Evolutionary conservation across 1,140 invertebrate species (phyloP), one percentile per base, ranked within the genome.

Genomic region (Diplogasteroides magnus): DNA sequence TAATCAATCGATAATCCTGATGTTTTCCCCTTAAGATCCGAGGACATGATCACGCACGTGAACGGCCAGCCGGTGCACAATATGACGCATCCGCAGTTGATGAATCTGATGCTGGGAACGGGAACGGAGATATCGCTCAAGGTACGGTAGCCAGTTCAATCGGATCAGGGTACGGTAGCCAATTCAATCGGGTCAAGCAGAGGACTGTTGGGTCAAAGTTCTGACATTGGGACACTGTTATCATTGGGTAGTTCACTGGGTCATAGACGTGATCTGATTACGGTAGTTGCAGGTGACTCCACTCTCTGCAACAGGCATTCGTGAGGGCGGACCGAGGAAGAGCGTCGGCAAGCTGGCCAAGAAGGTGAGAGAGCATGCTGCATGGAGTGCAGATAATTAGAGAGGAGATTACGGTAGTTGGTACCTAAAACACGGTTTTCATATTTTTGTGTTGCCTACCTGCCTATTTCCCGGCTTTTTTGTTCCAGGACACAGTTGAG

Each of bases 1-100:
- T 6, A 1, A 26, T 61, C 59, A 23, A 56, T 63, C 23, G 61
- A 58, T 31, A 63, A 63, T 14, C 81, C 79, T 13, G 72, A 65
- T 58, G 79, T 79, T 55, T 78, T 78, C 6, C 77, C 77, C n/a
- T 66, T 81, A 3, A 75, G 78, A 13, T 48, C 73, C 31, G 75
- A 83, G 48, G 79, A 81, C 69, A 62, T 81, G 56, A 77, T 81
- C 28, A 82, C 78, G 1, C 77, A 82, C 68, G 79, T 82, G 32
- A 77, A 83, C 29, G 75, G 74, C 6, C 77, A 83, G 63, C 69
- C 81, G 14, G 80, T 82, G 25, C 78, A 82, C 56, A 82, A 82
- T 66, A 74, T 82, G 63, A 80, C 81, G 2, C 80, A 82, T 73
- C 80, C 80, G 0, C 77, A 82, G 64, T 61, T 82, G 31, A 82